Percentiles rank a stretch among this genome's conserved stretches.
Evolutionary conservation across 2,113 vertebrate genomes (phyloP).

Genomic region (Serinus canaria): DNA sequence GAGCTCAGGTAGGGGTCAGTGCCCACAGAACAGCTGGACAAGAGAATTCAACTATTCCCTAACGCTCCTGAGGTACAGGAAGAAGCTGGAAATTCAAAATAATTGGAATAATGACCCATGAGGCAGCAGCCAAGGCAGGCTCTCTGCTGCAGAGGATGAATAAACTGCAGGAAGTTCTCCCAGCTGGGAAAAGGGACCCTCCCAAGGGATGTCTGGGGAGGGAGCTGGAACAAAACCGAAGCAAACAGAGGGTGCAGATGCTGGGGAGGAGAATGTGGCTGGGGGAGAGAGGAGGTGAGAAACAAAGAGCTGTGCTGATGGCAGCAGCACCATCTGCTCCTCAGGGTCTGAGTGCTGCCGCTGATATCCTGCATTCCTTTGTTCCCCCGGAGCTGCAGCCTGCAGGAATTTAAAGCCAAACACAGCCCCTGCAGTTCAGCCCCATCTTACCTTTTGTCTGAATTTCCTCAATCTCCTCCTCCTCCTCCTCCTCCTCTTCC

Average conservation of each 20-base stretch:
- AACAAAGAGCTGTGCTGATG: constrained; percentile 36
- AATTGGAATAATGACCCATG: accelerated
- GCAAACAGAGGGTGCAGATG: neutral
- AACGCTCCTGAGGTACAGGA: accelerated
- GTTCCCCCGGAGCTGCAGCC: neutral
- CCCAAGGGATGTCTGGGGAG: neutral
- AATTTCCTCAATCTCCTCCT: neutral
- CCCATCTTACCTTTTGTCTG: neutral
- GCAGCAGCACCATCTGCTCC: constrained; percentile 27
- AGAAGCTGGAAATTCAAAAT: neutral
- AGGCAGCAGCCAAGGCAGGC: neutral
- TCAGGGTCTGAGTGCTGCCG: neutral
- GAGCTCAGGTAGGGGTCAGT: no score
- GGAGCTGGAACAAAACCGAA: neutral
- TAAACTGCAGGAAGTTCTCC: constrained; percentile 12
- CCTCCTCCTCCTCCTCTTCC: neutral
- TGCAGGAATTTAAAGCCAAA: neutral
- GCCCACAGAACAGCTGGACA: accelerated
- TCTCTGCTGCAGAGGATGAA: neutral
- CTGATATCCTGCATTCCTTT: constrained; percentile 1
- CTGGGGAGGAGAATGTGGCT: neutral
- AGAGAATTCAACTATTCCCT: neutral
- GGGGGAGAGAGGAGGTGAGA: neutral
- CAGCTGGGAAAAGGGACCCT: constrained; percentile 41
- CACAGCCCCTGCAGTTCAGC: neutral